Evolutionary conservation across 1,140 invertebrate species (phyloP).

Genomic region (Halictus rubicundus): DNA sequence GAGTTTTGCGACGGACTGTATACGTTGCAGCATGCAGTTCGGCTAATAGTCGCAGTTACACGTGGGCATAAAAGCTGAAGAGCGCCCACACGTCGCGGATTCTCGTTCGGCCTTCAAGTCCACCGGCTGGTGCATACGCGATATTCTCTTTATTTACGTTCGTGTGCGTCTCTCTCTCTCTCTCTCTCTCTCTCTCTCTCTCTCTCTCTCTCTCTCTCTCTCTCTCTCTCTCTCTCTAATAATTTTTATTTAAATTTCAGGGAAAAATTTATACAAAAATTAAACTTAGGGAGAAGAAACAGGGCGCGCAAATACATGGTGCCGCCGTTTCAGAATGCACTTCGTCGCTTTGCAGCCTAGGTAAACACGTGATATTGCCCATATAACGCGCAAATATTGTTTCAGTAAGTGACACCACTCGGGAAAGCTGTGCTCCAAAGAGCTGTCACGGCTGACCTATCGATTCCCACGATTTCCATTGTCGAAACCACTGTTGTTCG

Average conservation of each 20-base stretch:
- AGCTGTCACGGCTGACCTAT: conserved; percentile 12
- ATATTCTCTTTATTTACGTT: conserved; percentile 15
- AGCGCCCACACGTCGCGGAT: conserved; percentile 58
- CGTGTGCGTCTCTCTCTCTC: background rate
- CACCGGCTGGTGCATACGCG: conserved; percentile 19
- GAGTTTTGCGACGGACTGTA: conserved; percentile 1
- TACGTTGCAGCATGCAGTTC: conserved; percentile 45
- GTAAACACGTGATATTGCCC: background rate
- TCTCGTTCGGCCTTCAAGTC: conserved; percentile 58
- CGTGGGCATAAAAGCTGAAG: conserved; percentile 51
- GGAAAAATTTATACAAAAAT: too few species aligned
- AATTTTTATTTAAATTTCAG: too few species aligned
- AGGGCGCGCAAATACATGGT: background rate
- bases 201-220: background rate
- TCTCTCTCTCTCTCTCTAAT: too few species aligned
- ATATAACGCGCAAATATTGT: conserved; percentile 11
- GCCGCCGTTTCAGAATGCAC: conserved; percentile 1
- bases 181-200: background rate
- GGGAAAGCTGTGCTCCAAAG: too few species aligned
- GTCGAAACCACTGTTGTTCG: background rate
- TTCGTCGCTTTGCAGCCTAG: conserved; percentile 8
- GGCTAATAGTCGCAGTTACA: conserved; percentile 37
- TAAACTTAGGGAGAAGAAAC: too few species aligned
- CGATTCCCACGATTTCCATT: conserved; percentile 6
- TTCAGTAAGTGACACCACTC: background rate